Base-by-base conservation (phyloP, 2,797 vertebrate genomes). In the Tiaroga cobitis region DNA sequence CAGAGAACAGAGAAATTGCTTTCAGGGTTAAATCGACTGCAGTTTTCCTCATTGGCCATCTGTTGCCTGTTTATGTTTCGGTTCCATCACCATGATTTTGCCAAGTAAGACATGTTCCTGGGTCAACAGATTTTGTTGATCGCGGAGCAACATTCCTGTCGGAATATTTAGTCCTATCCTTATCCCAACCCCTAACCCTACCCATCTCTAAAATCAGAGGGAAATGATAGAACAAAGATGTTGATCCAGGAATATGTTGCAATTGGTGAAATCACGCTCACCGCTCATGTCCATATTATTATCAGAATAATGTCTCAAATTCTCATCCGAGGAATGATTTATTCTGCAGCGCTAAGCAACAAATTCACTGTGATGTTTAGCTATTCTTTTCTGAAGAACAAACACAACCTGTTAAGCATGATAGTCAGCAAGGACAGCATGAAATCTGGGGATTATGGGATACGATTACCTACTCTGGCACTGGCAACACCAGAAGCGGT, bases 401-500 rank as follows among this genome's bases (percentile, higher is more conserved):
- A 72, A 39, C 49, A 59, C 49, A 59, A 13, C 51, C 56, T 39
- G 5, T 46, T 56, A 41, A 65, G 29, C 29, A 18, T 18, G 18
- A 29, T 32, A 18, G 29, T 32, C 6, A 29, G 10, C 63, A 65
- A 65, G 29, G 29, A 65, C 16, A 32, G 29, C 29, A 65, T 72
- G 69, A 72, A 43, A 87, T 43, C 74, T 75, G 69, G 54, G 74
- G 74, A 76, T 83, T 87, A 54, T 87, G 77, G 76, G 56, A 83
- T 77, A 84, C 6, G 32, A 51, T 37, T 70, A 88, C 83, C 82
- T 82, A 51, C 81, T 78, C 37, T 67, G 21, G 56, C 73, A 56
- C n/a, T 68, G 73, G 16, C 39, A 83, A 77, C 83, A 79, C 89
- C 78, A 87, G 86, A 89, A 80, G 16, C 32, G 0, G 8, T 77